Percentiles rank a stretch among this genome's conserved stretches.
phyloP scores from a whole-genome alignment of 2,797 vertebrate species.

The Anguilla pacifica region DNA sequence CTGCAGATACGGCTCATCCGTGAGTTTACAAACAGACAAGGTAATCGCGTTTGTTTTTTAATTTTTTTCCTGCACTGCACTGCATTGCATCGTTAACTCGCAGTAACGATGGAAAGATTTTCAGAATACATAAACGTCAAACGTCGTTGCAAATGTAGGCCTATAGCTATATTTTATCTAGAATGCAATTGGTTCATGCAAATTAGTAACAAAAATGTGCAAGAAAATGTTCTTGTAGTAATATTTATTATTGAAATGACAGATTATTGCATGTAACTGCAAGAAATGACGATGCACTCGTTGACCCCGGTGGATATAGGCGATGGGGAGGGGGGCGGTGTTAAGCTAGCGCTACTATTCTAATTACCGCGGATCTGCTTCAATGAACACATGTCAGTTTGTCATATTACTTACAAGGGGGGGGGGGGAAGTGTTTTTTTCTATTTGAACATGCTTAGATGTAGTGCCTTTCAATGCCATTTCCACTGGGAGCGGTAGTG shows the following conservation, averaged over 20 bases:
- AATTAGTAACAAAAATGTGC: background rate
- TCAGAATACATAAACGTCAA: too few relatives aligned
- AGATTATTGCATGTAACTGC: background rate
- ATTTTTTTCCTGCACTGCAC: background rate
- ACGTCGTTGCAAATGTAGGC: background rate
- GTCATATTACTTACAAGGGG: too few relatives aligned
- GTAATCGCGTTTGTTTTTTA: slow-evolving; percentile 64
- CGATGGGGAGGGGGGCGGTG: too few relatives aligned
- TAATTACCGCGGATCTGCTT: background rate
- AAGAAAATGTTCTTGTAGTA: background rate
- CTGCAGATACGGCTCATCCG: slow-evolving; percentile 83
- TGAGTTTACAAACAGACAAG: slow-evolving; percentile 90
- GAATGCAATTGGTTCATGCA: background rate
- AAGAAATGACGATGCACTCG: background rate
- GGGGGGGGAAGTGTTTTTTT: too few relatives aligned
- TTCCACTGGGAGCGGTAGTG: background rate
- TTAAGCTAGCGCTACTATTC: background rate
- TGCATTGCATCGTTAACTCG: background rate
- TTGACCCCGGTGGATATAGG: background rate
- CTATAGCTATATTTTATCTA: background rate
- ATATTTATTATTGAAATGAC: background rate
- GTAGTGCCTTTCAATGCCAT: background rate
- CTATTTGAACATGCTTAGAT: background rate
- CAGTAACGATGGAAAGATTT: background rate
- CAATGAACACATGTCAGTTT: background rate